These are phyloP conservation scores for Adelognathus sp. DNA, from an alignment of 2,888 invertebrate species.

Conservation along the genomic window DNA sequence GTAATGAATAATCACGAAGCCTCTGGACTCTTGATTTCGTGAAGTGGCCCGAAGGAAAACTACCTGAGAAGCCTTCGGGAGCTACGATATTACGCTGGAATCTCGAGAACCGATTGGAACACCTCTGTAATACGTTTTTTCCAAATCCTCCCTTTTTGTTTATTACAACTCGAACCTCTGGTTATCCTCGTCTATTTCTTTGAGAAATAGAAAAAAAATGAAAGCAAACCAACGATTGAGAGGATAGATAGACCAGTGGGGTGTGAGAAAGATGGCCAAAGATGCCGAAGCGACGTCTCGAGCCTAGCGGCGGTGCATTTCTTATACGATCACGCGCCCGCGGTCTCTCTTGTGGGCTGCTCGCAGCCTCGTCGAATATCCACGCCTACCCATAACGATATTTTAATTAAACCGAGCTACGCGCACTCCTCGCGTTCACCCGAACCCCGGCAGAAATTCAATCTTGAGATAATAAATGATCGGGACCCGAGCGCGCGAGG, in stretches of 20 bases:
- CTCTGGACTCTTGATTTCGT: background rate
- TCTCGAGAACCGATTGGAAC: slow-evolving; percentile 25
- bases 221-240: no score
- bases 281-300: background rate
- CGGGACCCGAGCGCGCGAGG: slow-evolving; percentile 72
- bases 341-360: background rate
- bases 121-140: slow-evolving; percentile 7
- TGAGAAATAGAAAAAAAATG: background rate
- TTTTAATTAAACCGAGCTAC: slow-evolving; percentile 80
- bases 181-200: slow-evolving; percentile 8
- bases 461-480: slow-evolving; percentile 82
- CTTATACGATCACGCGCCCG: slow-evolving; percentile 50
- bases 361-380: slow-evolving; percentile 70
- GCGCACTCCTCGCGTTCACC: slow-evolving; percentile 58
- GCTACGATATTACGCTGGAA: background rate
- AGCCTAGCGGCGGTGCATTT: slow-evolving; percentile 33
- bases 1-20: slow-evolving; percentile 25
- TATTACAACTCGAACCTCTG: slow-evolving; percentile 1
- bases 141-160: background rate
- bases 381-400: slow-evolving; percentile 81
- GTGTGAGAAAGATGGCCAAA: slow-evolving; percentile 28
- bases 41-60: slow-evolving; percentile 16
- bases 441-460: slow-evolving; percentile 79
- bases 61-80: slow-evolving; percentile 21
- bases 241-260: background rate